Percentiles rank a stretch among this genome's conserved stretches.
Evolutionary conservation across 2,113 vertebrate genomes (phyloP).

Genomic region (Gnathonemus longibarbis): DNA sequence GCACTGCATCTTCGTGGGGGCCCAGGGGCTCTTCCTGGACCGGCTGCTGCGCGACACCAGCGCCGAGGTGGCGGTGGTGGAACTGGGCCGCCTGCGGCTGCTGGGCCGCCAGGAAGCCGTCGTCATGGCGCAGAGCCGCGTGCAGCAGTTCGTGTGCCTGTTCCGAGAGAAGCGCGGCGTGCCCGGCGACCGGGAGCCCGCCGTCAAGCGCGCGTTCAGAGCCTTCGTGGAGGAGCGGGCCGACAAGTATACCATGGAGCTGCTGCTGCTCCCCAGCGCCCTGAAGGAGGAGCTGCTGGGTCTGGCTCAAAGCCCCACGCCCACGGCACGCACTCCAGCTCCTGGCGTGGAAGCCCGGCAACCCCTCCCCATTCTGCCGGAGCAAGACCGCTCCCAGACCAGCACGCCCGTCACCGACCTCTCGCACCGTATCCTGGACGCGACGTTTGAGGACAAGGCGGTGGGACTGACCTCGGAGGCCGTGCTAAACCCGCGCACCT

Average conservation of each 20-base stretch:
- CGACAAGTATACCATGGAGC: constrained; percentile 91
- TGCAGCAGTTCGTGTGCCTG: constrained; percentile 89
- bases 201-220: constrained; percentile 81
- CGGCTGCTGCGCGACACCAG: constrained; percentile 82
- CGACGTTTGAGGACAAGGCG: constrained; percentile 67
- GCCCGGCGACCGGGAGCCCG: constrained; percentile 65
- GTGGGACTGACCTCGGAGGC: constrained; percentile 18
- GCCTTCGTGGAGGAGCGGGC: constrained; percentile 81
- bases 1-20: constrained; percentile 92
- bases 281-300: constrained; percentile 83
- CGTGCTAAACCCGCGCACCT: constrained; percentile 65
- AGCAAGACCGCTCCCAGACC: constrained; percentile 73
- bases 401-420: constrained; percentile 88
- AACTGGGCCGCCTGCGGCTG: constrained; percentile 74
- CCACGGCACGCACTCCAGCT: constrained; percentile 24
- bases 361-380: constrained; percentile 28
- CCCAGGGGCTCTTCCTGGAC: constrained; percentile 78
- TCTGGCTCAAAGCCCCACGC: constrained; percentile 61
- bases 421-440: constrained; percentile 76
- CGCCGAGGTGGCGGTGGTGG: constrained; percentile 76
- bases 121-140: constrained; percentile 86
- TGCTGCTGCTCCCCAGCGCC: constrained; percentile 83
- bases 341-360: constrained; percentile 22
- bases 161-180: constrained; percentile 78
- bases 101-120: constrained; percentile 79